A percentile compares a stretch with the other conserved stretches of the same genome.
phyloP scores from a whole-genome alignment of 2,113 vertebrate species.

The Scomber scombrus region DNA sequence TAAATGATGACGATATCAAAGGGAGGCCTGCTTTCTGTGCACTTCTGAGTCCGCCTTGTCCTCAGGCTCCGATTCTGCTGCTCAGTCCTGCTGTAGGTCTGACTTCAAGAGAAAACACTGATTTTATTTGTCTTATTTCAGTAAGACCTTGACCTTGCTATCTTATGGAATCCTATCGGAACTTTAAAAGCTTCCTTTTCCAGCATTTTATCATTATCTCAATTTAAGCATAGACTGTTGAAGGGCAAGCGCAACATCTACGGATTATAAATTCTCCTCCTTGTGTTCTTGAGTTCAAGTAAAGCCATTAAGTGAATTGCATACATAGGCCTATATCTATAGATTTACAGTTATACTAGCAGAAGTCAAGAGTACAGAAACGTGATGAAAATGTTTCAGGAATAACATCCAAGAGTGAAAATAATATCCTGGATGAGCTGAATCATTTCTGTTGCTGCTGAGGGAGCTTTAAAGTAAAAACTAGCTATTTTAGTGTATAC shows the following conservation, averaged over 20 bases:
- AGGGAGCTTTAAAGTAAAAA: no score
- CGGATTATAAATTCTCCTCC: background rate
- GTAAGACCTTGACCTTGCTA: slow-evolving; percentile 38
- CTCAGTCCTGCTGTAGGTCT: background rate
- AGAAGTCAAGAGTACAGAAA: background rate
- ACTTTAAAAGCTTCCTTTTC: slow-evolving; percentile 1
- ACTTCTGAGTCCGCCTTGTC: slow-evolving; percentile 19
- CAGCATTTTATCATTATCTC: slow-evolving; percentile 15
- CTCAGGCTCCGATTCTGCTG: background rate
- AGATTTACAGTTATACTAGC: background rate
- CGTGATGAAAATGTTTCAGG: background rate
- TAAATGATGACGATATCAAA: slow-evolving; percentile 69
- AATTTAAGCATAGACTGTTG: slow-evolving; percentile 2
- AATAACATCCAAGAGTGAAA: background rate
- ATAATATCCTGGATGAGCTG: background rate
- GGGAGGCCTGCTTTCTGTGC: slow-evolving; percentile 37
- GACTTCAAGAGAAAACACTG: slow-evolving; percentile 4
- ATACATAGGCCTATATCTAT: background rate
- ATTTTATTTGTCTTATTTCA: background rate
- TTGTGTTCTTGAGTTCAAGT: slow-evolving; percentile 5
- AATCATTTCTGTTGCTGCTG: no score
- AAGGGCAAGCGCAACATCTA: background rate
- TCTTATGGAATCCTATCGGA: background rate
- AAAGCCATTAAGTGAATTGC: background rate
- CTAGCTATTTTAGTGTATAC: no score